Evolutionary conservation across 2,113 vertebrate genomes (phyloP), one percentile per base, ranked within the genome.

Genomic region (Athene cunicularia): DNA sequence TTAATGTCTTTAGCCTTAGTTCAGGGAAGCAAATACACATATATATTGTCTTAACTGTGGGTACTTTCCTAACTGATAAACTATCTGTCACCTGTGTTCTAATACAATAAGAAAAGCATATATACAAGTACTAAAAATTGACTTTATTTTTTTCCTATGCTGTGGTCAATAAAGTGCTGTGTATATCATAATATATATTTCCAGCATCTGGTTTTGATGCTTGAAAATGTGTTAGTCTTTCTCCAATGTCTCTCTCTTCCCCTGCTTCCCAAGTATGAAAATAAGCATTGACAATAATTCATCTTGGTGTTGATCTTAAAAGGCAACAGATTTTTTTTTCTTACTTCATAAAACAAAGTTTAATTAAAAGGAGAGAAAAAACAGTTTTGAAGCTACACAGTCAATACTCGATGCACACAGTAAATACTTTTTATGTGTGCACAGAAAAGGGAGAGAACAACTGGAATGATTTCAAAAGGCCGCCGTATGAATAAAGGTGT

Each of bases 401-500:
- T 70, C 41, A 81, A 47, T 73, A 64, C 9, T 56, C 13, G 1
- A 1, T 50, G 14, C 32, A 88, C n/a, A 39, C 5, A 47, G 39
- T 50, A 62, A 92, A 83, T 71, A 50, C 41, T 55, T 90, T 37
- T 64, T 21, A 4, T 8, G 1, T 52, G 30, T 43, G 22, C 49
- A 68, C 0, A 1, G 32, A 56, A 81, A 82, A 45, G 9, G 23
- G 39, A 82, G 28, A 75, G 68, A 82, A 76, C 59, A 91, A 90
- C 52, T 91, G 79, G 74, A 96, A 67, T 59, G 26, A 22, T 95
- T 95, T 95, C 94, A 96, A 84, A 93, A 95, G 87, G 67, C 87
- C 87, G 82, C 33, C 49, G 26, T 15, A 63, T 70, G 89, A 91
- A 62, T 95, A 91, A 95, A 90, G 70, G 93, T 88, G n/a, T 85